phyloP scores from a whole-genome alignment of 2,113 vertebrate genomes.

The Stegastes partitus region DNA sequence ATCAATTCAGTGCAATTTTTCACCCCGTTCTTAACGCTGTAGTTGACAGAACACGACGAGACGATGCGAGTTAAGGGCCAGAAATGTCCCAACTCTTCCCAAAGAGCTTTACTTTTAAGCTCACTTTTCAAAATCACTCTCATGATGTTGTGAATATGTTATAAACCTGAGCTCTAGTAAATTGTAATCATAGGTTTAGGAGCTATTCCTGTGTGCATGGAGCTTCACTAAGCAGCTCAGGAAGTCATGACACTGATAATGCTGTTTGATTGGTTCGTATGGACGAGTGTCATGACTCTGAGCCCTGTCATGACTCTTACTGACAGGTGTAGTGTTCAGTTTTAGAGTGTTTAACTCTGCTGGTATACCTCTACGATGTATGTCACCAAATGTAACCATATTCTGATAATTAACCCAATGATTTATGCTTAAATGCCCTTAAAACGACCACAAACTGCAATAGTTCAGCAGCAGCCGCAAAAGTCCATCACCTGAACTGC shows the following conservation, averaged over 20 bases:
- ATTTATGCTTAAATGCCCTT: too few species aligned
- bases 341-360: too few species aligned
- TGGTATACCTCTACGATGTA: too few species aligned
- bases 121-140: neutral
- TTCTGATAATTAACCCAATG: too few species aligned
- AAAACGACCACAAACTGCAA: too few species aligned
- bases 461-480: too few species aligned
- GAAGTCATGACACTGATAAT: constrained; percentile 1
- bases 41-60: neutral
- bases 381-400: too few species aligned
- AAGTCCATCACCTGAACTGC: neutral
- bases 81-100: too few species aligned
- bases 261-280: neutral
- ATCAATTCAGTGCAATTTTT: too few species aligned
- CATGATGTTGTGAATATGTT: neutral
- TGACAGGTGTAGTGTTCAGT: too few species aligned
- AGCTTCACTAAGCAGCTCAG: constrained; percentile 20
- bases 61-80: neutral
- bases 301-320: neutral
- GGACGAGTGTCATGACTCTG: neutral
- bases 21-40: too few species aligned
- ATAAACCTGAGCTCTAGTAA: constrained; percentile 34
- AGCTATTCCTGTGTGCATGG: constrained; percentile 24
- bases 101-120: too few species aligned
- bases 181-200: constrained; percentile 16